These are phyloP conservation scores for Ictalurus punctatus DNA, from an alignment of 2,113 vertebrate species.

Conservation along the genomic window DNA sequence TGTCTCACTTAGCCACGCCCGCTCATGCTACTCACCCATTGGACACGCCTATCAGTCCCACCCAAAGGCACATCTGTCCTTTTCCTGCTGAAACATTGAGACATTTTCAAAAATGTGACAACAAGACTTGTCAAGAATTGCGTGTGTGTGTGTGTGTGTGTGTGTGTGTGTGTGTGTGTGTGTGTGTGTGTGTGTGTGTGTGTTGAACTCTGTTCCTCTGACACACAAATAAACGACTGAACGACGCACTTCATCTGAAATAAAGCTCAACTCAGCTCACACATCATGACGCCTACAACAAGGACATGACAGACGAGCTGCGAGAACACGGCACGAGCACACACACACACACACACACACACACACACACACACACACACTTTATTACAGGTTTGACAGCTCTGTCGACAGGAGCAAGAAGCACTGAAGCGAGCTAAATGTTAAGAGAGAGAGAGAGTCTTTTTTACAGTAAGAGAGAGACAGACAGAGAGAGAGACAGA, in stretches of 20 bases:
- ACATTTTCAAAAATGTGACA: neutral
- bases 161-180: neutral
- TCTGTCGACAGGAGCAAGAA: slow-evolving; percentile 6
- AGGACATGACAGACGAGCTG: slow-evolving; percentile 50
- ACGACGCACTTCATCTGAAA: slow-evolving; percentile 41
- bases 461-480: neutral
- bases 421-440: slow-evolving; percentile 17
- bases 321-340: slow-evolving; percentile 23
- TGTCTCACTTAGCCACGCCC: neutral
- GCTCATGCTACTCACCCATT: neutral
- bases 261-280: slow-evolving; percentile 32
- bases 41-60: neutral
- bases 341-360: neutral
- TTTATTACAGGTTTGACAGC: slow-evolving; percentile 28
- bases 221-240: slow-evolving; percentile 43
- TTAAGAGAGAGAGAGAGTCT: slow-evolving; percentile 5
- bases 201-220: neutral
- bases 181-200: neutral
- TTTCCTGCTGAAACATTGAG: neutral
- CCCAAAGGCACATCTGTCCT: neutral
- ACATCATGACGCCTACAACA: slow-evolving; percentile 23
- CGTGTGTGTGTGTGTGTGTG: neutral
- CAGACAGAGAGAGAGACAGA: neutral
- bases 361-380: neutral
- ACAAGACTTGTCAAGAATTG: neutral